phyloP scores from a whole-genome alignment of 2,888 invertebrate species.

The Crioceris asparagi region DNA sequence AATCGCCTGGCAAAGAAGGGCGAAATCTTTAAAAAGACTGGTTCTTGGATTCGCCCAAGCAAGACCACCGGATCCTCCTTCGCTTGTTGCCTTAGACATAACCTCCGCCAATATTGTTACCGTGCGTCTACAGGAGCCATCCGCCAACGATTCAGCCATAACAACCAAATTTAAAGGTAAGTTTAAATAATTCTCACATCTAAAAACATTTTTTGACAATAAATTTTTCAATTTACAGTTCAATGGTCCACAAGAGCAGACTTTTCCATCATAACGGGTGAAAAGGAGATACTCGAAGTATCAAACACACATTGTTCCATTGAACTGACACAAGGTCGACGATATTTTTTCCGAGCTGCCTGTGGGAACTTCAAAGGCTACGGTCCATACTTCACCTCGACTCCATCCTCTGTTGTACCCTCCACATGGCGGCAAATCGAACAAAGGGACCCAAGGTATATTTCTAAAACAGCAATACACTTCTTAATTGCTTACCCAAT shows the following conservation, averaged over 20 bases:
- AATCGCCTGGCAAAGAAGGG: conserved; percentile 78
- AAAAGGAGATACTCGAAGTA: conserved; percentile 62
- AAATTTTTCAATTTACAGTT: conserved; percentile 44
- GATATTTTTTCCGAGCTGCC: conserved; percentile 84
- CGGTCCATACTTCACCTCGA: conserved; percentile 64
- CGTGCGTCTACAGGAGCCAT: conserved; percentile 56
- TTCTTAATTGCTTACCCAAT: background rate
- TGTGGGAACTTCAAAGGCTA: conserved; percentile 90
- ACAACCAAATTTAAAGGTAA: conserved; percentile 87
- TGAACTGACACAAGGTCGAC: conserved; percentile 71
- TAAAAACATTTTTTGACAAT: background rate
- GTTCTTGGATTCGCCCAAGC: conserved; percentile 81
- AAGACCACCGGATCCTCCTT: conserved; percentile 69
- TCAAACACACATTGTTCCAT: conserved; percentile 50
- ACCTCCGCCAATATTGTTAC: conserved; percentile 61
- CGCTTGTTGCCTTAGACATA: conserved; percentile 68
- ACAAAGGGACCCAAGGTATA: conserved; percentile 47
- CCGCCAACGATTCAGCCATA: conserved; percentile 61
- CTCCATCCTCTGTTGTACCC: conserved; percentile 77
- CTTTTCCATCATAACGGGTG: conserved; percentile 72
- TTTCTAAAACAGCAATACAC: background rate
- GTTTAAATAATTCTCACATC: background rate
- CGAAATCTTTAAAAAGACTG: conserved; percentile 64
- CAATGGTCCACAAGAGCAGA: conserved; percentile 88
- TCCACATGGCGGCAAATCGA: conserved; percentile 91